Percentiles rank a stretch among this genome's conserved stretches.
phyloP scores from a whole-genome alignment of 2,888 invertebrate species.

The Amiota communis region DNA sequence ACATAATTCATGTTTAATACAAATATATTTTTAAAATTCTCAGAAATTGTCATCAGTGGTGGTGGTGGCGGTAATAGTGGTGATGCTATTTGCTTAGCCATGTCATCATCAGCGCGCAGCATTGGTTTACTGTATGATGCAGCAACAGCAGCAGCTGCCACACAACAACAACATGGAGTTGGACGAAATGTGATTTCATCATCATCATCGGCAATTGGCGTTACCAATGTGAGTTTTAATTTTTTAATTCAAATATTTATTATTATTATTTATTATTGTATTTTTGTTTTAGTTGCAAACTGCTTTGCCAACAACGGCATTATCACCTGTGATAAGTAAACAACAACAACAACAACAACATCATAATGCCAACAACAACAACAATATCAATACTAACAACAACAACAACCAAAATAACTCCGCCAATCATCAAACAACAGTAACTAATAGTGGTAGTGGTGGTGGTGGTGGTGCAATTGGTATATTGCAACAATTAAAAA shows the following conservation, averaged over 20 bases:
- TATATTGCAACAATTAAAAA: constrained; percentile 4
- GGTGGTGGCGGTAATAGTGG: constrained; percentile 35
- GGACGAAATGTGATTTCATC: constrained; percentile 70
- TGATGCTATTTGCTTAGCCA: constrained; percentile 65
- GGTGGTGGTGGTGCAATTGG: neutral
- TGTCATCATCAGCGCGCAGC: constrained; percentile 37
- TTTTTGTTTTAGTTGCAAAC: constrained; percentile 60
- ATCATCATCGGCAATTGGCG: constrained; percentile 68
- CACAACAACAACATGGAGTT: constrained; percentile 68
- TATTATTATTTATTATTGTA: no score
- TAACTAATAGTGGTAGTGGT: neutral
- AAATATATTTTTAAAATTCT: neutral
- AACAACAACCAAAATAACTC: constrained; percentile 42
- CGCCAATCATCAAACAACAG: constrained; percentile 39
- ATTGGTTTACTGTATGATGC: constrained; percentile 71
- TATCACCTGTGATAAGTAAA: constrained; percentile 72
- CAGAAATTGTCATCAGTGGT: constrained; percentile 33
- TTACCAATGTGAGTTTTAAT: constrained; percentile 67
- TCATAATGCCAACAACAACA: constrained; percentile 41
- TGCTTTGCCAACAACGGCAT: constrained; percentile 67
- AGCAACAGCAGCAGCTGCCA: constrained; percentile 73
- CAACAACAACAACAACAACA: constrained; percentile 50
- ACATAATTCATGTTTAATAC: neutral
- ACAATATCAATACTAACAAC: constrained; percentile 44
- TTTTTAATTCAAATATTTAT: constrained; percentile 31